Conservation (phyloP, 1,140 invertebrate species). For the Drosophila truncata region DNA sequence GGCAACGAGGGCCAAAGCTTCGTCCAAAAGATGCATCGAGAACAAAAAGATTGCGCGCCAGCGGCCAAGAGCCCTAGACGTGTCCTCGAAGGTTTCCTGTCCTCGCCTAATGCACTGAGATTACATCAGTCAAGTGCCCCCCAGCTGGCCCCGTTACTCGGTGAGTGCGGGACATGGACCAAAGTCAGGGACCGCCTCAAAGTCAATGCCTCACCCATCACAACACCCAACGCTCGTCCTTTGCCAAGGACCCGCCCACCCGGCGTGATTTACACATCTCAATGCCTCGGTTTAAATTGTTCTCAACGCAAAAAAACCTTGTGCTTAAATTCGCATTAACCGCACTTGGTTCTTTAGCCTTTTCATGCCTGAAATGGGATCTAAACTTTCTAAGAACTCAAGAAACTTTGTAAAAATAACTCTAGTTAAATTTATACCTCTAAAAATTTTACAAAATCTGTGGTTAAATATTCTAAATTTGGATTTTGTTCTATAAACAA, state of each 20-base stretch:
- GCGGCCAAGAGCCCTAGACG: constrained; percentile 54
- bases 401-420: not conserved
- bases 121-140: constrained; percentile 60
- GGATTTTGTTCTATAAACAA: too few relatives aligned
- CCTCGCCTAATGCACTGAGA: constrained; percentile 60
- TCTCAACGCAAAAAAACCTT: constrained; percentile 27
- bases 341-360: constrained; percentile 8
- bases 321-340: constrained; percentile 46
- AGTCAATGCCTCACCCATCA: constrained; percentile 35
- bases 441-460: not conserved
- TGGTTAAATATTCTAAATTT: too few relatives aligned
- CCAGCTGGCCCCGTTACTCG: constrained; percentile 20
- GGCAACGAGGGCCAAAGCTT: constrained; percentile 21
- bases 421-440: not conserved
- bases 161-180: constrained; percentile 33
- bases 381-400: not conserved
- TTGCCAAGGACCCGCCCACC: constrained; percentile 13
- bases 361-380: not conserved
- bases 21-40: constrained; percentile 54
- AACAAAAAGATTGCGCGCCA: constrained; percentile 54
- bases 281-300: constrained; percentile 41
- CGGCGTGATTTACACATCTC: constrained; percentile 53
- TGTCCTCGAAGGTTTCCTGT: constrained; percentile 59
- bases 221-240: constrained; percentile 3
- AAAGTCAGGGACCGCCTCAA: constrained; percentile 51